Evolutionary conservation across 37 sponge, comb jelly and placozoan species (phyloP).

Genomic region (Haliclona indistincta): DNA sequence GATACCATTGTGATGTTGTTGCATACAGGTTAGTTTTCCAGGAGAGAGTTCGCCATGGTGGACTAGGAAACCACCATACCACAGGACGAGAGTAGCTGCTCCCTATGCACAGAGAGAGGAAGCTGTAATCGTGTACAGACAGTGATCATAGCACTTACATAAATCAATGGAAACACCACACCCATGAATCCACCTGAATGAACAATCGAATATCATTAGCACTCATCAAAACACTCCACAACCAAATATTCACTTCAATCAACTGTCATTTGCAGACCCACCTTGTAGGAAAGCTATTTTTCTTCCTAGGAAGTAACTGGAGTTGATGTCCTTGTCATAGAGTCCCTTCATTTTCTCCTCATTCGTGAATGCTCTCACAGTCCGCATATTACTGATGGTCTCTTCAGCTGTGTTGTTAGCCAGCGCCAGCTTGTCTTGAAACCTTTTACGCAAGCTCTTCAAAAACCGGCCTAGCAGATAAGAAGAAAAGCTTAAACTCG

Average conservation of each 20-base stretch:
- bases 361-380: conserved; percentile 84
- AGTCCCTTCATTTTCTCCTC: conserved; percentile 56
- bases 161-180: conserved; percentile 23
- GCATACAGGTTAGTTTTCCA: conserved; percentile 38
- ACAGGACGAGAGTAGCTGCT: conserved; percentile 54
- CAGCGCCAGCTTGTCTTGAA: conserved; percentile 79
- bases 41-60: conserved; percentile 30
- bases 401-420: conserved; percentile 86
- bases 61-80: conserved; percentile 80
- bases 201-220: not conserved
- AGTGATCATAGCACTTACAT: conserved; percentile 16
- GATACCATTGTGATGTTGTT: not conserved
- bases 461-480: conserved; percentile 57
- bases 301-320: conserved; percentile 66
- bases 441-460: conserved; percentile 65
- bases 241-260: not conserved
- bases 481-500: not conserved
- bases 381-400: conserved; percentile 71
- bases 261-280: not conserved
- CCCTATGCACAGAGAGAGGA: conserved; percentile 11
- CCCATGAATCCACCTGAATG: conserved; percentile 25
- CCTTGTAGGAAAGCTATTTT: conserved; percentile 63
- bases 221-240: not conserved
- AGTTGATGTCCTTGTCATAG: conserved; percentile 60
- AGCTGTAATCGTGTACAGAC: not conserved